Conservation (phyloP, 2,888 invertebrate genomes). For the Erebia epiphron region DNA sequence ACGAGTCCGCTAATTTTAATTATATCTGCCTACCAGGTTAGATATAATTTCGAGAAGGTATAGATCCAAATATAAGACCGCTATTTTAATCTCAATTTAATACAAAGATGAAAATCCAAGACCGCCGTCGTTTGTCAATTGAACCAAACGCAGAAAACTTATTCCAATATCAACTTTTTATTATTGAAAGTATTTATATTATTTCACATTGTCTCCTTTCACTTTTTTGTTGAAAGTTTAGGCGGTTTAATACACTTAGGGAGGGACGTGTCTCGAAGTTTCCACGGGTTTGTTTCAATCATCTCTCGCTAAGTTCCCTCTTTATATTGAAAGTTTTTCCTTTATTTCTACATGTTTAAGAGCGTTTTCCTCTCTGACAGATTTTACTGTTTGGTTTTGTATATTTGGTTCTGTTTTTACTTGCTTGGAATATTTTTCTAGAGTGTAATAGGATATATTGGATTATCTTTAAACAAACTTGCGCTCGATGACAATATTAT, state of each 20-base stretch:
- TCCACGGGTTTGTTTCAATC: slow-evolving; percentile 74
- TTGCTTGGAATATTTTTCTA: neutral
- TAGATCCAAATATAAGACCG: too few species aligned
- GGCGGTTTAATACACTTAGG: slow-evolving; percentile 80
- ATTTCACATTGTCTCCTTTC: slow-evolving; percentile 75
- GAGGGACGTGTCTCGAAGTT: slow-evolving; percentile 64
- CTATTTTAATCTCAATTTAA: too few species aligned
- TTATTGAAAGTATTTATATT: slow-evolving; percentile 81
- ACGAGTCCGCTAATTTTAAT: too few species aligned
- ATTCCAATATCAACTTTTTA: slow-evolving; percentile 74
- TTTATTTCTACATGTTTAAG: slow-evolving; percentile 40
- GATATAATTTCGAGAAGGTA: too few species aligned
- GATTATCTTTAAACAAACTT: neutral
- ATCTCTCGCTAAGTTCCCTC: slow-evolving; percentile 62
- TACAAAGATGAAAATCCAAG: too few species aligned
- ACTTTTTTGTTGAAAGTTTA: slow-evolving; percentile 66
- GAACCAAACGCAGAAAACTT: slow-evolving; percentile 49
- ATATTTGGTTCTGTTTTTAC: neutral
- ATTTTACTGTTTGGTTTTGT: slow-evolving; percentile 18
- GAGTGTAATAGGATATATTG: neutral
- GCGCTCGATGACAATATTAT: neutral
- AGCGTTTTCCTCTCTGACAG: slow-evolving; percentile 26
- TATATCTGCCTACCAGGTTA: too few species aligned
- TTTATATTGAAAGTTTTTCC: slow-evolving; percentile 47
- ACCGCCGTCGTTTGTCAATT: slow-evolving; percentile 35